phyloP scores from a whole-genome alignment of 2,888 invertebrate species.

The Suillia variegata region DNA sequence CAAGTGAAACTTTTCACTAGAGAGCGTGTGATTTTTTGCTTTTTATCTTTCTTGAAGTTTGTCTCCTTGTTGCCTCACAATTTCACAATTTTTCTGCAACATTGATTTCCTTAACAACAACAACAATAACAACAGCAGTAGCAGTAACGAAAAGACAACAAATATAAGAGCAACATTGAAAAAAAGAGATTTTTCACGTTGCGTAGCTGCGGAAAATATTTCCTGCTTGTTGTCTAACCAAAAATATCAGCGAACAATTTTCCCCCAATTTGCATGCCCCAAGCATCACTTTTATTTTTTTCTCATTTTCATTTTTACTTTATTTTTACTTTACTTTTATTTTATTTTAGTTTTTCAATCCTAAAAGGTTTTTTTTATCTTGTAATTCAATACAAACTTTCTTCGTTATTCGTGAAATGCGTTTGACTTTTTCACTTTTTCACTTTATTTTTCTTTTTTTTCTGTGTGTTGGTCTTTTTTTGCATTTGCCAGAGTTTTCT shows the following conservation, averaged over 20 bases:
- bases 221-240: neutral
- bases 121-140: too few relatives aligned
- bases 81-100: neutral
- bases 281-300: neutral
- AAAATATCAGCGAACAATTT: neutral
- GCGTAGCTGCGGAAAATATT: neutral
- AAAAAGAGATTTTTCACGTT: neutral
- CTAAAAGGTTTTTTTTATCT: too few relatives aligned
- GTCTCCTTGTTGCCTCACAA: too few relatives aligned
- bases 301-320: neutral
- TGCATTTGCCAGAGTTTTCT: too few relatives aligned
- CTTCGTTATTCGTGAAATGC: too few relatives aligned
- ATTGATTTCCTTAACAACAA: neutral
- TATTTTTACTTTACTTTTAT: neutral
- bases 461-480: neutral
- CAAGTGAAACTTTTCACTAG: neutral
- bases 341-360: too few relatives aligned
- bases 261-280: neutral
- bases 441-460: neutral
- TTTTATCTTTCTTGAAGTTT: neutral
- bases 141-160: too few relatives aligned
- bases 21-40: neutral
- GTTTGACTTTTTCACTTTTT: neutral
- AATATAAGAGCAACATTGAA: too few relatives aligned
- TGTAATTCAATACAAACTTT: too few relatives aligned